A percentile compares a stretch with the other conserved stretches of the same genome.
Evolutionary conservation across 2,113 vertebrate species (phyloP).

Genomic region (Xiphorhynchus elegans): DNA sequence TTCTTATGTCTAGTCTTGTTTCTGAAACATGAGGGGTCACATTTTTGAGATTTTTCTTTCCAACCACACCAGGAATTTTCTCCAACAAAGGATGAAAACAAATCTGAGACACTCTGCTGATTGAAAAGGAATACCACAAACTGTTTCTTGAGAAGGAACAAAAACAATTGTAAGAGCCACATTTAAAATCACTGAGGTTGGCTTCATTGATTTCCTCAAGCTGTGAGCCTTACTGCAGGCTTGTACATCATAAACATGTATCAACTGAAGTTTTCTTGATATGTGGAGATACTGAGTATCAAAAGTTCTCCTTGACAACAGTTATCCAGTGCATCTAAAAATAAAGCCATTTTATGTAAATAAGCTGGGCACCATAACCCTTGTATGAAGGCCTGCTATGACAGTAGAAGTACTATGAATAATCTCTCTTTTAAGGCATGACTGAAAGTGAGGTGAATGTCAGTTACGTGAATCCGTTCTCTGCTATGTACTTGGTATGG

Average conservation of each 20-base stretch:
- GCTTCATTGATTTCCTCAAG: not conserved
- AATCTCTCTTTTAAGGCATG: not conserved
- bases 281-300: not conserved
- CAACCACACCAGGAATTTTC: not conserved
- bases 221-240: not conserved
- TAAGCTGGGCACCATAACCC: not conserved
- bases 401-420: not conserved
- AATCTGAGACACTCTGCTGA: not conserved
- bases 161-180: not conserved
- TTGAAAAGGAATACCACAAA: not conserved
- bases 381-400: not conserved
- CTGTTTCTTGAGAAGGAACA: not conserved
- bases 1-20: conserved; percentile 1
- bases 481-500: not conserved
- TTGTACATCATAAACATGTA: not conserved
- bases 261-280: not conserved
- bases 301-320: not conserved
- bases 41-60: conserved; percentile 55
- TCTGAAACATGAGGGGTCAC: conserved; percentile 16
- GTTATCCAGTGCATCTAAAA: not conserved
- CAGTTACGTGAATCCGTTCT: not conserved
- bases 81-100: not conserved
- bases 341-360: not conserved
- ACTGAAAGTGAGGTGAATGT: not conserved
- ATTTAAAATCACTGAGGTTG: not conserved